Evolutionary conservation across 2,113 vertebrate genomes (phyloP).

Genomic region (Leuciscus idus): DNA sequence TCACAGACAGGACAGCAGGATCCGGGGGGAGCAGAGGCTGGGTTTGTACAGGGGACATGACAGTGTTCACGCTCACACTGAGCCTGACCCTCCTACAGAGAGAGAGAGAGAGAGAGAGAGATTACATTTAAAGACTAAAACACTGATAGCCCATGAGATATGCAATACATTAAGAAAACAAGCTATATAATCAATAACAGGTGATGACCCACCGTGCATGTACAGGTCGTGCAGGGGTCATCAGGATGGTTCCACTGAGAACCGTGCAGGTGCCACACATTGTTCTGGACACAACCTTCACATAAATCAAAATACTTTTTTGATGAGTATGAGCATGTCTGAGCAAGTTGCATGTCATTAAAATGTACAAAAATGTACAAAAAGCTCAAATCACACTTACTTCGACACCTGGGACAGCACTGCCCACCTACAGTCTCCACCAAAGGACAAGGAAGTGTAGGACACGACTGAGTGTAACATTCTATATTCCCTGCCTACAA

Average conservation of each 20-base stretch:
- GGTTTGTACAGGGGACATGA: slow-evolving; percentile 64
- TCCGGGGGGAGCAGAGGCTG: slow-evolving; percentile 61
- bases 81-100: slow-evolving; percentile 68
- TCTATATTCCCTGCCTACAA: slow-evolving; percentile 65
- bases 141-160: not conserved
- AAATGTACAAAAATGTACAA: slow-evolving; percentile 2
- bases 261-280: slow-evolving; percentile 62
- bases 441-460: slow-evolving; percentile 64
- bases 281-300: slow-evolving; percentile 70
- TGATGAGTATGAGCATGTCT: not conserved
- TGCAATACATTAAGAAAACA: too few relatives aligned
- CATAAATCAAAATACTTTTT: not conserved
- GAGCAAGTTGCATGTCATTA: not conserved
- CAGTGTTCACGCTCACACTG: slow-evolving; percentile 71
- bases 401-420: slow-evolving; percentile 72
- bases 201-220: slow-evolving; percentile 67
- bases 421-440: slow-evolving; percentile 64
- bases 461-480: slow-evolving; percentile 63
- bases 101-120: not conserved
- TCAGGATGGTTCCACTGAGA: slow-evolving; percentile 66
- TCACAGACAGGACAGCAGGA: slow-evolving; percentile 75
- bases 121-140: not conserved
- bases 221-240: slow-evolving; percentile 70
- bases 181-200: not conserved
- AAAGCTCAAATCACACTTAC: slow-evolving; percentile 59